Conservation (phyloP, 2,888 invertebrate species). For the Sinelater perroti region DNA sequence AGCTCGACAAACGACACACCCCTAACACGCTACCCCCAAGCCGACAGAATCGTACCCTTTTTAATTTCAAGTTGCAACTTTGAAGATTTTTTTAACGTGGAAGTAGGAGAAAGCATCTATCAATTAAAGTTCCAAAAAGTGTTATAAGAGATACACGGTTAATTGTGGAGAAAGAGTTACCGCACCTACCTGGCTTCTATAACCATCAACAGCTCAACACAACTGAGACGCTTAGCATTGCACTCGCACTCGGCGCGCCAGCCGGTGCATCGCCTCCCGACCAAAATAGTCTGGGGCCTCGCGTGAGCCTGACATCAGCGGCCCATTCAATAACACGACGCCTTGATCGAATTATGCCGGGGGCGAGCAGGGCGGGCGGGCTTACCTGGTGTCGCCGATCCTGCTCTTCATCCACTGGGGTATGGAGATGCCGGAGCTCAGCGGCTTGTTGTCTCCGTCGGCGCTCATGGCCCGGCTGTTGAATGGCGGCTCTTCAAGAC, state of each 20-base stretch:
- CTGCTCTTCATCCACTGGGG: constrained; percentile 81
- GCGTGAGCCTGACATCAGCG: constrained; percentile 6
- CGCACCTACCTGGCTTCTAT: not conserved
- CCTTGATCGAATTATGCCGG: too few species aligned
- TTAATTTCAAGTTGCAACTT: too few species aligned
- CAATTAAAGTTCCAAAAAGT: not conserved
- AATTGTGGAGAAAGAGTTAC: not conserved
- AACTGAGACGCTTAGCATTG: not conserved
- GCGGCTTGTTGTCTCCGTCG: constrained; percentile 65
- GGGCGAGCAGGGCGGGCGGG: too few species aligned
- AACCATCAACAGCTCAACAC: not conserved
- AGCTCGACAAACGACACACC: too few species aligned
- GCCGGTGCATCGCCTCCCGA: too few species aligned
- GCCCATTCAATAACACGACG: constrained; percentile 2
- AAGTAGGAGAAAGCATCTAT: not conserved
- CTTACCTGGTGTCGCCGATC: constrained; percentile 65
- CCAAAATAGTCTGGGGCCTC: constrained; percentile 8
- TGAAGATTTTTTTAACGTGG: too few species aligned
- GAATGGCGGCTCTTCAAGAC: too few species aligned
- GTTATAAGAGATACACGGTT: not conserved
- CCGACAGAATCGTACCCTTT: too few species aligned
- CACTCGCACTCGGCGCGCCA: too few species aligned
- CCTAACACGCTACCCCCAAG: too few species aligned
- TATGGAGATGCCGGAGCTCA: constrained; percentile 70
- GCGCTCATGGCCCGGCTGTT: too few species aligned